Evolutionary conservation across 2,113 vertebrate species (phyloP).

Genomic region (Rhipidura dahli): DNA sequence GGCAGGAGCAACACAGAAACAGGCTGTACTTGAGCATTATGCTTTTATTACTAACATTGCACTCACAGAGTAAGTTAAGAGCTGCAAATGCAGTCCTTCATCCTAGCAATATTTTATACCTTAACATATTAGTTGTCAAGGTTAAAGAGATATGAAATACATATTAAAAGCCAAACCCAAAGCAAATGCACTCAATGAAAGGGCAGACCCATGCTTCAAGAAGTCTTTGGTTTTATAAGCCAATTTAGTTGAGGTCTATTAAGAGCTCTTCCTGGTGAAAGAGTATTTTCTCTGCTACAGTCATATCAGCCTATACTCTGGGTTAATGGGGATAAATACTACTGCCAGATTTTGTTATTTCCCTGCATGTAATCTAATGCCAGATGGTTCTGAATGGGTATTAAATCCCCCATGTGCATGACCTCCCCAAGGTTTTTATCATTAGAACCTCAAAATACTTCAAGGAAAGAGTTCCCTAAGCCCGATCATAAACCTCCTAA

Average conservation of each 20-base stretch:
- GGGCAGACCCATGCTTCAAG: neutral
- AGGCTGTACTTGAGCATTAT: neutral
- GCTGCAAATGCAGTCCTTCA: neutral
- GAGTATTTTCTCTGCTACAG: slow-evolving; percentile 49
- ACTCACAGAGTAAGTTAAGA: neutral
- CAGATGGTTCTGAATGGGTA: slow-evolving; percentile 59
- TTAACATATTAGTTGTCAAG: neutral
- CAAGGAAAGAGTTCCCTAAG: slow-evolving; percentile 38
- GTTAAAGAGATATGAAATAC: neutral
- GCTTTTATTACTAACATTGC: neutral
- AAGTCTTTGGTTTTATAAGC: slow-evolving; percentile 22
- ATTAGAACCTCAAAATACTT: slow-evolving; percentile 64
- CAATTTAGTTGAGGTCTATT: slow-evolving; percentile 29
- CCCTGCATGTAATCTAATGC: slow-evolving; percentile 49
- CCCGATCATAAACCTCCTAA: slow-evolving; percentile 53
- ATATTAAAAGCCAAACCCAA: neutral
- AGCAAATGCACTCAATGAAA: neutral
- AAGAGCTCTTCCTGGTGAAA: slow-evolving; percentile 30
- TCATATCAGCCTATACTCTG: slow-evolving; percentile 48
- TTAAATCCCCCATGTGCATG: slow-evolving; percentile 51
- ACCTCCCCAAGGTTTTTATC: slow-evolving; percentile 60
- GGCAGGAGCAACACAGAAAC: neutral
- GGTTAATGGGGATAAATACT: slow-evolving; percentile 65
- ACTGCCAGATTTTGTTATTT: slow-evolving; percentile 62
- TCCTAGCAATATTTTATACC: neutral